Evolutionary conservation across 2,888 invertebrate genomes (phyloP), one percentile per base, ranked within the genome.

Genomic region (Nemotelus pantherinus): DNA sequence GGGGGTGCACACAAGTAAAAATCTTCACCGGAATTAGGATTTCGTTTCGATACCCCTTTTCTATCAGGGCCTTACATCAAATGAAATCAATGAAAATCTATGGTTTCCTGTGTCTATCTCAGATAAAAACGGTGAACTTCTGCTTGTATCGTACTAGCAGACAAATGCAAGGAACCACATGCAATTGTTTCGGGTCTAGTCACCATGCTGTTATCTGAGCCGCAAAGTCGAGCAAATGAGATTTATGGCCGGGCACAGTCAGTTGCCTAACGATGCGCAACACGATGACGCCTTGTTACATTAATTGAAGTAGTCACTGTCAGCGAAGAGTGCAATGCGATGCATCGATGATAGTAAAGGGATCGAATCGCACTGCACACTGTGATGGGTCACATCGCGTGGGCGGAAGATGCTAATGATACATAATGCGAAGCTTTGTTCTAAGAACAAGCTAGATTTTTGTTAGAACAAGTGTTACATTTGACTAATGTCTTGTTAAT

Each of bases 271-370:
- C 58, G 72, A 41, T 3, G 72, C 72, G 53, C 47, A 74, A 60
- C 74, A 74, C 47, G 63, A 74, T 74, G 74, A 74, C 74, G 60
- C 48, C 74, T 74, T 74, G 74, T 60, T 74, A 48, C 60, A 48
- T 74, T 63, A 74, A 74, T 74, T 74, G 74, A 74, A 48, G 48
- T 50, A 74, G 60, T 60, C 60, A 63, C 60, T 50, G 60, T 74
- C 48, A 39, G 41, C n/a, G 55, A 39, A 70, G 2, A 41, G 70
- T 70, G 70, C 53, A 70, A 9, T 10, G 53, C 70, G 1, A 70
- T 25, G 25, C 25, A 25, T 25, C 25, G 25, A 25, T 25, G 25
- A 25, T 25, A 25, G 25, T 25, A 1, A 25, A 25, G 25, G 25
- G 25, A 25, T 25, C 25, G 25, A 25, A 25, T 25, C 25, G 25